Percentiles rank a stretch among this genome's conserved stretches.
Evolutionary conservation across 2,888 invertebrate species (phyloP).

Genomic region (Luffia ferchaultella): DNA sequence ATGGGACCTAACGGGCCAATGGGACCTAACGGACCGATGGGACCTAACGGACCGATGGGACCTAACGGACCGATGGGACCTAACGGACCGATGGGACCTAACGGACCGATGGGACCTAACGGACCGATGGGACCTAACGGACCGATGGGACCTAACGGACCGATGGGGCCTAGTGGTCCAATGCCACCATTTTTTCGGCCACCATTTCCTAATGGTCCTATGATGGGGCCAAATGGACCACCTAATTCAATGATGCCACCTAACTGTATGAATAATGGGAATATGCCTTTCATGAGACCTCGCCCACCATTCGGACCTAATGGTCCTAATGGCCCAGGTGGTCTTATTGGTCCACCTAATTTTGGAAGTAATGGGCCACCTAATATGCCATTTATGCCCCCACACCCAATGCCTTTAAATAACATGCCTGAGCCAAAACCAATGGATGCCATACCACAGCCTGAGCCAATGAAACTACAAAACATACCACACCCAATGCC

Average conservation of each 20-base stretch:
- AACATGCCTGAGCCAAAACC: conserved; percentile 34
- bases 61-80: background rate
- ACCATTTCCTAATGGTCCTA: conserved; percentile 13
- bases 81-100: background rate
- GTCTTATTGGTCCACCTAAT: background rate
- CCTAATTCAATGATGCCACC: conserved; percentile 8
- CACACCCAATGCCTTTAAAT: conserved; percentile 39
- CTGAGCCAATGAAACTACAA: conserved; percentile 68
- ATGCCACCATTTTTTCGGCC: conserved; percentile 32
- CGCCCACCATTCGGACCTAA: conserved; percentile 46
- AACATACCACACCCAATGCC: conserved; percentile 70
- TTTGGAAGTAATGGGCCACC: conserved; percentile 34
- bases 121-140: conserved; percentile 14
- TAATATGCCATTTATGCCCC: conserved; percentile 36
- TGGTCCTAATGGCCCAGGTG: conserved; percentile 16
- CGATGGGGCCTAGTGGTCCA: conserved; percentile 25
- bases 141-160: conserved; percentile 14
- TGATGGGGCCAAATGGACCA: conserved; percentile 6
- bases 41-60: conserved; percentile 18
- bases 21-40: background rate
- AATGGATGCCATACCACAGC: conserved; percentile 38
- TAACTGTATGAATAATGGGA: conserved; percentile 20
- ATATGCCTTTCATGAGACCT: conserved; percentile 44
- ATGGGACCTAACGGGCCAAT: background rate
- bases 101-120: background rate